Base-by-base conservation (phyloP, 1,140 invertebrate genomes). In the Magallana ariakensis region DNA sequence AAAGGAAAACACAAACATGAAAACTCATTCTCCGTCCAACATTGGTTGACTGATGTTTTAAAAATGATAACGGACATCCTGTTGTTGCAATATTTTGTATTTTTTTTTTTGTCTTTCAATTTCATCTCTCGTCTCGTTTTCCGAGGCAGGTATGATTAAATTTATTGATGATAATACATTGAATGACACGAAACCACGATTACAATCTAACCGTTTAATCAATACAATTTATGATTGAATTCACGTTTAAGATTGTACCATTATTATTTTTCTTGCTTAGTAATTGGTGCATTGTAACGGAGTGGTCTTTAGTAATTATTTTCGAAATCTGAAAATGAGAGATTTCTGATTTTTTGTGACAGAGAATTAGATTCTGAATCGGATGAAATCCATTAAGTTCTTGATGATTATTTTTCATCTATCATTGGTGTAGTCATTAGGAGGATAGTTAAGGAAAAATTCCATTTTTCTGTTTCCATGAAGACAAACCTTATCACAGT, bases 191-290 rank as follows among this genome's bases (percentile, higher is more conserved):
- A 13, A 26, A 11, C 66, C 11, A 5, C 33, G 66, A 75, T 75
- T 75, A 26, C 22, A 75, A 75, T 75, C 66, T 75, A 5, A 66
- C 10, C 66, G 26, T 75, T 33, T 13, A 26, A 75, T 75, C 66
- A 75, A 75, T 75, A 75, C 22, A 1, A 33, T 26, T 75, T 75
- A 11, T 75, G 66, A 26, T 75, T 75, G 15, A 75, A 75, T 75
- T 9, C 19, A 75, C 22, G 13, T 10, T 3, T 4, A 26, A 26
- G 66, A 75, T 75, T 75, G 33, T 46, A 46, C 33, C 33, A 46
- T 46, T 46, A 46, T 46, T 13, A 75, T 75, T 75, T 75, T 62
- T 26, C 2, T 13, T 15, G 22, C 33, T 33, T 19, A 4, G 22
- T 75, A 75, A 60, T 75, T 26, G 33, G 9, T 26, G 22, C 10